Percentiles rank a stretch among this genome's conserved stretches.
These are phyloP conservation scores for Alfaro cultratus DNA, from an alignment of 2,797 vertebrate species.

Conservation along the genomic window DNA sequence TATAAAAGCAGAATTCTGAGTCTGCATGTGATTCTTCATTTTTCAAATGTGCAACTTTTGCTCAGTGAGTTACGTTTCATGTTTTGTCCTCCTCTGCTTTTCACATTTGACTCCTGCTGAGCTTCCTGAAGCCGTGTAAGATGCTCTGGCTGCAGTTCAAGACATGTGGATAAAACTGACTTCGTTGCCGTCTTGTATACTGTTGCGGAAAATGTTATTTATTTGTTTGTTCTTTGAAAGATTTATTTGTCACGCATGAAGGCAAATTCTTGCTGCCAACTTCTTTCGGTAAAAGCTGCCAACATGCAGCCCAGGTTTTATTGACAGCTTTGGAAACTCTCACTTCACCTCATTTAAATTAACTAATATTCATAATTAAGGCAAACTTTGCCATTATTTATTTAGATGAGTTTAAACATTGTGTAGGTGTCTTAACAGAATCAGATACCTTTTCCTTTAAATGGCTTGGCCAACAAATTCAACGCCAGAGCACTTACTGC, in stretches of 20 bases:
- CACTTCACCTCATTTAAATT: neutral
- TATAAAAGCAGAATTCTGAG: neutral
- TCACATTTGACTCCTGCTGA: slow-evolving; percentile 50
- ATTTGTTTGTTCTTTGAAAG: slow-evolving; percentile 61
- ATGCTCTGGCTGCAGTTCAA: slow-evolving; percentile 60
- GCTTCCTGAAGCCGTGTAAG: slow-evolving; percentile 48
- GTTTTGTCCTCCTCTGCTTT: slow-evolving; percentile 42
- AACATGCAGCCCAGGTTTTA: neutral
- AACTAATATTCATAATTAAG: neutral
- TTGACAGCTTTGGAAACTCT: slow-evolving; percentile 7
- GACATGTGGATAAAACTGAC: slow-evolving; percentile 30
- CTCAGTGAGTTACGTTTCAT: slow-evolving; percentile 16
- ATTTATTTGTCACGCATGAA: slow-evolving; percentile 41
- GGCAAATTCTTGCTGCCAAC: slow-evolving; percentile 41
- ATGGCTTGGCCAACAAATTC: neutral
- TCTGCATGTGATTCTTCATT: slow-evolving; percentile 3
- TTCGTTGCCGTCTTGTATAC: slow-evolving; percentile 57
- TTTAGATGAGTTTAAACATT: neutral
- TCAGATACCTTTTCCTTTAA: neutral
- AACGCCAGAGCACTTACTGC: neutral
- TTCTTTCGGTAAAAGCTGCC: slow-evolving; percentile 33
- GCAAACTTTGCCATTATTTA: neutral
- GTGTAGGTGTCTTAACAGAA: neutral
- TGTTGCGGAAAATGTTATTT: slow-evolving; percentile 66
- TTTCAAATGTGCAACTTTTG: slow-evolving; percentile 32